Conservation (phyloP, 2,888 invertebrate genomes). For the Pseudoips prasinana region DNA sequence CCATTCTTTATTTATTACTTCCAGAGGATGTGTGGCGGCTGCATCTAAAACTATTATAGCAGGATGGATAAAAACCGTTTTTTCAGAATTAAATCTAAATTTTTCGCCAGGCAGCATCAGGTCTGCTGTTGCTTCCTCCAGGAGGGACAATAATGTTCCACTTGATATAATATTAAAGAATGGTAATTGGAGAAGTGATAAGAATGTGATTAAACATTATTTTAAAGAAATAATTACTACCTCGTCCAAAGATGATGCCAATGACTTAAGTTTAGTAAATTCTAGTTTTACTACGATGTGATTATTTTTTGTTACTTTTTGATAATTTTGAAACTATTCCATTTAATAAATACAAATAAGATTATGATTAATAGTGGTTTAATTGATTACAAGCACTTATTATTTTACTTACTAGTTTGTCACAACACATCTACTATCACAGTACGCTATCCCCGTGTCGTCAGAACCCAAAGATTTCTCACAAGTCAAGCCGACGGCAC, state of each 20-base stretch:
- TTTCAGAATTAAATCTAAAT: constrained; percentile 5
- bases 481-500: not conserved
- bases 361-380: not conserved
- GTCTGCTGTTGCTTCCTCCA: constrained; percentile 10
- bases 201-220: constrained; percentile 12
- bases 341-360: not conserved
- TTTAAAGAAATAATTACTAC: constrained; percentile 10
- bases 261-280: not conserved
- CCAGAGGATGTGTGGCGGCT: constrained; percentile 1
- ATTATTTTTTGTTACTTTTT: not conserved
- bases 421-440: not conserved
- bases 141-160: constrained; percentile 4
- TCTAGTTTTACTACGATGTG: not conserved
- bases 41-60: constrained; percentile 11
- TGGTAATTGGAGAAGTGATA: constrained; percentile 15
- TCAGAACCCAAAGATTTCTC: not conserved
- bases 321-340: not conserved
- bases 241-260: not conserved
- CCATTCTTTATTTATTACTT: not conserved
- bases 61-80: constrained; percentile 12
- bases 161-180: constrained; percentile 12
- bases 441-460: not conserved
- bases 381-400: not conserved
- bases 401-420: not conserved
- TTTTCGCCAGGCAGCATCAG: constrained; percentile 5